Base-by-base conservation (phyloP, 2,797 vertebrate genomes). In the Tenualosa thibaudeaui region DNA sequence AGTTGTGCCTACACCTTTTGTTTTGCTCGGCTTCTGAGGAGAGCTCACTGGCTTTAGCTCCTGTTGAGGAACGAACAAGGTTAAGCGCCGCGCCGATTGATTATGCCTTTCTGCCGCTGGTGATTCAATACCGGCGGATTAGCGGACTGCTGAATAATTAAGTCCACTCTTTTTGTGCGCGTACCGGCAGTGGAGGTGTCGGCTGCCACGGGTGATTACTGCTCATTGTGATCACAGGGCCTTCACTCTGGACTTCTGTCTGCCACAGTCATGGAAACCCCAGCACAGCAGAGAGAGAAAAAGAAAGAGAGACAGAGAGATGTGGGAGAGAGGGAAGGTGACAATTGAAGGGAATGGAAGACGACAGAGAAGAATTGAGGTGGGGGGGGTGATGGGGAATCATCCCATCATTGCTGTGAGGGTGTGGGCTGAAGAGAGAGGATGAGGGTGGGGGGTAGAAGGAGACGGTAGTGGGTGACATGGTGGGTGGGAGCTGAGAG, bases 61-160 rank as follows among this genome's bases (percentile, higher is more conserved):
- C 81, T 81, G 81, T 83, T 82, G 84, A 82, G 83, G 87, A 81
- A 53, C 81, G 90, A 88, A 87, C 92, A 89, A 90, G 86, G 88
- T 92, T 94, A 94, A 92, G 54, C 86, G 81, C 84, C 84, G 53
- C 84, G 89, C 82, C 87, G 87, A 89, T 84, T 89, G 89, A 91
- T 90, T 88, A 86, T 88, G 88, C 89, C 81, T 88, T 90, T 91
- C 90, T 90, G 83, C 86, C 62, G 71, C 56, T 53, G 83, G 81
- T 87, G 65, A 88, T 84, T 86, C 83, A 81, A 83, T 78, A 86
- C 62, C 40, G 81, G 71, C 15, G 86, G 90, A 90, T 90, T 89
- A 92, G 83, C 78, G 85, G 84, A 84, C 85, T 87, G 81, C 84
- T 93, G 89, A 92, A 93, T 94, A 93, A 93, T 92, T 91, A 84